phyloP scores from a whole-genome alignment of 2,888 invertebrate genomes.

The Allacma fusca region DNA sequence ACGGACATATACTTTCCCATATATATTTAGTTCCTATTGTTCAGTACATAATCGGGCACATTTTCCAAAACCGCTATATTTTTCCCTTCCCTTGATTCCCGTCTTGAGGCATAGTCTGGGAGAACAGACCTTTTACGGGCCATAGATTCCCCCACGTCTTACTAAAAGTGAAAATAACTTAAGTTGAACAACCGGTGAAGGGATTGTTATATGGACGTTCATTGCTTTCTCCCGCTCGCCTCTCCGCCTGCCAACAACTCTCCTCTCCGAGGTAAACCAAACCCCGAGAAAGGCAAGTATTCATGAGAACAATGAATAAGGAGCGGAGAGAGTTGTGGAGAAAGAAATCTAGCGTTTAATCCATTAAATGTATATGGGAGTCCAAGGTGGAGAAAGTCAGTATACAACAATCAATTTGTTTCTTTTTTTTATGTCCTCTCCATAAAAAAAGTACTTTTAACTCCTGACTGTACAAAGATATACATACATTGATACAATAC shows the following conservation, averaged over 20 bases:
- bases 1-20: too few relatives aligned
- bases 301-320: conserved; percentile 7
- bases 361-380: background rate
- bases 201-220: conserved; percentile 12
- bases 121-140: background rate
- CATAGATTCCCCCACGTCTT: background rate
- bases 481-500: too few relatives aligned
- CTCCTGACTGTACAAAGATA: too few relatives aligned
- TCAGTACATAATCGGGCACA: too few relatives aligned
- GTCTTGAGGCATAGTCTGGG: background rate
- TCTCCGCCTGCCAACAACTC: background rate
- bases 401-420: too few relatives aligned
- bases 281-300: background rate
- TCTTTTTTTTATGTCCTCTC: too few relatives aligned
- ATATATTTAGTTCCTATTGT: too few relatives aligned
- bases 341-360: background rate
- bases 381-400: background rate
- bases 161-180: conserved; percentile 16
- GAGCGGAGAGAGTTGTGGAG: too few relatives aligned
- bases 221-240: background rate
- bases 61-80: too few relatives aligned
- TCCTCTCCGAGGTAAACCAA: background rate
- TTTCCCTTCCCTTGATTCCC: background rate
- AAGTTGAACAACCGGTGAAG: background rate
- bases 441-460: too few relatives aligned